Evolutionary conservation across 2,113 vertebrate genomes (phyloP), one percentile per base, ranked within the genome.

Genomic region (Caretta caretta): DNA sequence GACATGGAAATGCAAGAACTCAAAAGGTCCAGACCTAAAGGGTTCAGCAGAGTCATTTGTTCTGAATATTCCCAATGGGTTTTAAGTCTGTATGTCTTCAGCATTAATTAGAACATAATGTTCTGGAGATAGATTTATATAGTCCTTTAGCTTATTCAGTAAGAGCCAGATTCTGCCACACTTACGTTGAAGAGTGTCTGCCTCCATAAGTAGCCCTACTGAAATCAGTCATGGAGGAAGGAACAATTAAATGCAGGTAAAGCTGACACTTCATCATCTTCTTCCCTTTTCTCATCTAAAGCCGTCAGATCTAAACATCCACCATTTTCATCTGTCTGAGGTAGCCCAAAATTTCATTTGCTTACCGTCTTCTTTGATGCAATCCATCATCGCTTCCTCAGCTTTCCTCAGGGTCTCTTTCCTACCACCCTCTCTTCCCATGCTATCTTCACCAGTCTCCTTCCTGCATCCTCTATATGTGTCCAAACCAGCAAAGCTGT

Each of bases 21-120:
- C 29, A 86, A 72, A 14, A 11, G 27, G 16, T 38, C 31, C 11
- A 49, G 25, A 14, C 38, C 4, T n/a, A 5, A 84, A 50, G 22
- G 59, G 8, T 42, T 22, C 6, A 24, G 79, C 91, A 69, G 82
- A 87, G 59, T 62, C 83, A 49, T 42, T 17, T 48, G 14, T 54
- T 92, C 76, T 25, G 65, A 51, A 3, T 80, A 80, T 76, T 93
- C 6, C 31, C 8, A 0, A 0, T 8, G 29, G 79, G 13, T 84
- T 97, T 95, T 69, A 5, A 25, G 56, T 76, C 62, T 84, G 6
- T 5, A 3, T 80, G 13, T 50, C 84, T 90, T 76, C 10, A 38
- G 80, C 88, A 84, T 19, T 53, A 38, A 50, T 80, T 62, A 76
- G 84, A 91, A 92, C 19, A 51, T 65, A 92, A 80, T 50, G 31